These are phyloP conservation scores for Aleiodes testaceus DNA, from an alignment of 2,888 invertebrate genomes.

Conservation along the genomic window DNA sequence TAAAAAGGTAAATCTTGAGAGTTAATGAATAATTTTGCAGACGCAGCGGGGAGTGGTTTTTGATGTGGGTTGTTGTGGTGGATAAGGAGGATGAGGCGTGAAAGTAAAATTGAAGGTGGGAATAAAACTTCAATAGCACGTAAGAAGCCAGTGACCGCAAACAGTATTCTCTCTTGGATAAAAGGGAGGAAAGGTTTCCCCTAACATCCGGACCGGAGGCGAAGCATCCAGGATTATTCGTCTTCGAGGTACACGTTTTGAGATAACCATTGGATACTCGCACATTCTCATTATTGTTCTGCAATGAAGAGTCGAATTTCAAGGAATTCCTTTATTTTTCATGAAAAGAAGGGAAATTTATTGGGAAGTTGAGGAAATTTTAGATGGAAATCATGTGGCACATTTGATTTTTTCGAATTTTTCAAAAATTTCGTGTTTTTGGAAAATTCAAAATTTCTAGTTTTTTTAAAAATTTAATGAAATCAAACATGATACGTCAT, in stretches of 20 bases:
- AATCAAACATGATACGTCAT: slow-evolving; percentile 9
- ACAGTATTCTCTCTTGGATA: slow-evolving; percentile 24
- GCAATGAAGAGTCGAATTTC: no score
- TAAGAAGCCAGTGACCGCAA: slow-evolving; percentile 38
- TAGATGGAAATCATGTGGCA: no score
- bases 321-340: no score
- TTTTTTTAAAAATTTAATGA: no score
- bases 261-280: slow-evolving; percentile 18
- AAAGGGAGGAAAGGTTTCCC: slow-evolving; percentile 19
- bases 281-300: slow-evolving; percentile 22
- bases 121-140: slow-evolving; percentile 29
- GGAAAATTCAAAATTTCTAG: no score
- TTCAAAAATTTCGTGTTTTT: no score
- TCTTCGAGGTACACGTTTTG: slow-evolving; percentile 7
- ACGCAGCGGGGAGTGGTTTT: slow-evolving; percentile 36
- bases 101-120: slow-evolving; percentile 39
- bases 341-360: no score
- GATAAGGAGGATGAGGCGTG: slow-evolving; percentile 36
- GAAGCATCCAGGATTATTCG: slow-evolving; percentile 14
- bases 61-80: slow-evolving; percentile 36
- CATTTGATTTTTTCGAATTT: no score
- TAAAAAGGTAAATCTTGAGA: background rate
- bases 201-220: slow-evolving; percentile 32
- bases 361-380: no score
- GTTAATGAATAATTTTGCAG: slow-evolving; percentile 30